Evolutionary conservation across 2,888 invertebrate genomes (phyloP), one percentile per base, ranked within the genome.

Genomic region (Alviniconcha strummeri): DNA sequence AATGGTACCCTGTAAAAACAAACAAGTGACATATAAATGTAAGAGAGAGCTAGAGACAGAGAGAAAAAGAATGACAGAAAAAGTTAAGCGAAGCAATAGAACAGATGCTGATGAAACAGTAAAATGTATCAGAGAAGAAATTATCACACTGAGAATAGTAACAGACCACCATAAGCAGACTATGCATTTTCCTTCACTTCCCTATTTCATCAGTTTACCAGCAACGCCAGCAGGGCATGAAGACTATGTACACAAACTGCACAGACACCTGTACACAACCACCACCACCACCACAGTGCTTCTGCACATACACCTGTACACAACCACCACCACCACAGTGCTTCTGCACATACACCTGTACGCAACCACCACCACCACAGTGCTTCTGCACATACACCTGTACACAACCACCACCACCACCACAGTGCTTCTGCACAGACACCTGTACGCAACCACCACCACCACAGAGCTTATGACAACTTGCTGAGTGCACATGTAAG

Each of bases 1-100:
- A 81, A 99, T 95, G 7, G 94, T 89, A 0, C 98, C 98, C 86
- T 98, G 94, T 86, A 82, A 86, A 5, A 56, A 75, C 9, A 36
- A 1, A 36, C 36, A 36, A 36, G 36, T 36, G 36, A 36, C 36
- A 36, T 36, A 36, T 36, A 36, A 36, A 36, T 74, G n/a, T 52
- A 74, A 54, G 9, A 56, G 13, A 36, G 36, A n/a, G n/a, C n/a
- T n/a, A n/a, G n/a, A 76, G 56, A 55, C 55, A 76, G 8, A 36
- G 36, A 36, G 36, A 36, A 36, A 36, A 36, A 36, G 36, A 36
- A 36, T 1, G 36, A 36, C 36, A 36, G 36, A 36, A 36, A 36
- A 36, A 36, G 36, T 36, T 36, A 36, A 36, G 0, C 36, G 36
- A 36, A 36, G 36, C 36, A 36, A 36, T 36, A 36, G 36, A 36